These are phyloP conservation scores for Lepas anatifera DNA, from an alignment of 2,888 invertebrate species.

Conservation along the genomic window DNA sequence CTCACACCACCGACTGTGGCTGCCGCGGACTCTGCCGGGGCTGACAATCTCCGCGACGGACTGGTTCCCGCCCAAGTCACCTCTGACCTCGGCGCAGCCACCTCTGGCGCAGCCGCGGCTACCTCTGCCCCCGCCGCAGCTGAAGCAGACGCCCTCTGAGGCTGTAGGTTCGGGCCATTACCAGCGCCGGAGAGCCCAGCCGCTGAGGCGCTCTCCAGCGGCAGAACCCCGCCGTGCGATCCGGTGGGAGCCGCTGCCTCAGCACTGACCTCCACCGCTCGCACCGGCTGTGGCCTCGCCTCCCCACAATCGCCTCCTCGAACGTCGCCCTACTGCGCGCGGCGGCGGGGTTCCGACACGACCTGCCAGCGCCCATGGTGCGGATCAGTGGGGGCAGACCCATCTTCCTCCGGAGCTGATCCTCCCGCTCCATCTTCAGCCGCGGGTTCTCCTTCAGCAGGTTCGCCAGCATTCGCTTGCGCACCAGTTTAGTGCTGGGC, in stretches of 20 bases:
- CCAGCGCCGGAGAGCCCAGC: not conserved
- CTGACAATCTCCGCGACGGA: too few species aligned
- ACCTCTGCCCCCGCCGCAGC: too few species aligned
- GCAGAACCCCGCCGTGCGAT: not conserved
- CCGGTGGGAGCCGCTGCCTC: too few species aligned
- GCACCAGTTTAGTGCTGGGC: not conserved
- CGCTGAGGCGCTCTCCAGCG: not conserved
- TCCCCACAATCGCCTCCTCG: not conserved
- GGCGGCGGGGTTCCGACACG: not conserved
- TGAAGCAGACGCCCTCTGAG: not conserved
- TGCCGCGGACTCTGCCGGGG: too few species aligned
- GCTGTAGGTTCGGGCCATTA: not conserved
- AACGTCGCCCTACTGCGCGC: not conserved
- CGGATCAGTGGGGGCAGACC: not conserved
- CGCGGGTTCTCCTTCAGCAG: slow-evolving; percentile 4
- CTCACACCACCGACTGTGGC: too few species aligned
- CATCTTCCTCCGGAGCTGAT: not conserved
- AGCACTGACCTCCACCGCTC: too few species aligned
- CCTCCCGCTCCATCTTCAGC: not conserved
- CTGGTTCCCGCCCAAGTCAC: too few species aligned
- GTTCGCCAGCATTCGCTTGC: not conserved
- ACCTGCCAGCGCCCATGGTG: not conserved
- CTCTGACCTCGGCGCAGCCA: not conserved
- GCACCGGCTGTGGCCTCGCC: not conserved
- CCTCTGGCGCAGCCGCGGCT: too few species aligned